Evolutionary conservation across 2,888 invertebrate genomes (phyloP).

Genomic region (Disparrhopalites patrizii): DNA sequence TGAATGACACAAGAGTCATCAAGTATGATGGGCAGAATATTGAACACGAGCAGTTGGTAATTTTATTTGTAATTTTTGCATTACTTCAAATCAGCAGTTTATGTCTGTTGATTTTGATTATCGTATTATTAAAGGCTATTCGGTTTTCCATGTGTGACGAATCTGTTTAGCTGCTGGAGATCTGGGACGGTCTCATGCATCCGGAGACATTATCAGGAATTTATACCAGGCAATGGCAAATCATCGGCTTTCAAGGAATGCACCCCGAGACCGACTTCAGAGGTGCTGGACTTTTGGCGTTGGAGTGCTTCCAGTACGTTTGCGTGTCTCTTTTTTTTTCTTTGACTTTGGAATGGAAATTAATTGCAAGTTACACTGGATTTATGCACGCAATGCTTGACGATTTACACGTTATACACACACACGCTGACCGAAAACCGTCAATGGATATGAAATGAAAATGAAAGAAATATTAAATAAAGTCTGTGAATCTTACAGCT

Average conservation of each 20-base stretch:
- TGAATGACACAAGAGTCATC: conserved; percentile 29
- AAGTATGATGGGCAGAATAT: conserved; percentile 37
- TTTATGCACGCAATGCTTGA: too few relatives aligned
- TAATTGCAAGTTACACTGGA: too few relatives aligned
- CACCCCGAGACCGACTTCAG: conserved; percentile 98
- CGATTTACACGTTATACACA: too few relatives aligned
- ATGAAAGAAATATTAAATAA: too few relatives aligned
- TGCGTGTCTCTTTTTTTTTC: neutral
- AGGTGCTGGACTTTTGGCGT: conserved; percentile 92
- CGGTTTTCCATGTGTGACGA: neutral
- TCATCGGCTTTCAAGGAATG: conserved; percentile 95
- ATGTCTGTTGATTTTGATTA: neutral
- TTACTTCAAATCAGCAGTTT: neutral
- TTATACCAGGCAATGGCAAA: conserved; percentile 88
- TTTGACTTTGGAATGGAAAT: neutral
- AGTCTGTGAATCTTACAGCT: conserved; percentile 52
- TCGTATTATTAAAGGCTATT: too few relatives aligned
- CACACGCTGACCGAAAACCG: too few relatives aligned
- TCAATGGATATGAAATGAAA: too few relatives aligned
- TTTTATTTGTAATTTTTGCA: neutral
- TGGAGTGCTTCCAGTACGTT: conserved; percentile 81
- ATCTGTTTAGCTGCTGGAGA: conserved; percentile 56
- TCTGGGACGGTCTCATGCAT: conserved; percentile 58
- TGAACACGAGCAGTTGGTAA: conserved; percentile 21
- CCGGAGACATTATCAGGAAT: conserved; percentile 65